Conservation (phyloP, 2,888 invertebrate species). For the Leptothorax acervorum region DNA sequence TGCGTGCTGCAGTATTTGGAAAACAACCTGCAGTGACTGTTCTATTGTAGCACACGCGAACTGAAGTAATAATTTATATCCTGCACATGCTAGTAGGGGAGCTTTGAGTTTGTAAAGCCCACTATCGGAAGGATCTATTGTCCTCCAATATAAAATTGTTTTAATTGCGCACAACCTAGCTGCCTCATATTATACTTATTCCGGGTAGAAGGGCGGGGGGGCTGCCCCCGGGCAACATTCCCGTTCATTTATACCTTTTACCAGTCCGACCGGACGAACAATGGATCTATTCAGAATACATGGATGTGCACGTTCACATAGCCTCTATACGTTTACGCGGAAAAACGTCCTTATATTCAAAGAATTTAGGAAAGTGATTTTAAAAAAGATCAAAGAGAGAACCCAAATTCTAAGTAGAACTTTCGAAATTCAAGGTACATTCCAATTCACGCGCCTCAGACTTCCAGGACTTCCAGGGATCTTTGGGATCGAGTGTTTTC, state of each 20-base stretch:
- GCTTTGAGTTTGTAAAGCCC: neutral
- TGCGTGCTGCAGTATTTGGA: neutral
- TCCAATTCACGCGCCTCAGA: neutral
- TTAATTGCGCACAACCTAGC: neutral
- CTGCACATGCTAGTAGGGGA: neutral
- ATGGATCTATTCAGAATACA: neutral
- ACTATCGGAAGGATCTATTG: neutral
- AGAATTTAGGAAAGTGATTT: neutral
- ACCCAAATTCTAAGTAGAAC: neutral
- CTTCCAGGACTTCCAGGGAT: too few species aligned
- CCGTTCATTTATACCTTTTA: neutral
- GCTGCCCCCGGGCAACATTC: neutral
- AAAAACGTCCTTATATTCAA: neutral
- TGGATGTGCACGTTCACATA: neutral
- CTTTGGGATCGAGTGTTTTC: conserved; percentile 5
- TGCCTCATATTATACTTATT: neutral
- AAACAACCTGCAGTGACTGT: conserved; percentile 11
- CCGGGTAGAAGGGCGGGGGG: neutral
- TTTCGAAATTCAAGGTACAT: neutral
- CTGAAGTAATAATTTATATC: neutral
- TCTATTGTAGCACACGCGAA: neutral
- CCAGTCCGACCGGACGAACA: neutral
- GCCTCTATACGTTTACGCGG: neutral
- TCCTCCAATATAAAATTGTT: neutral
- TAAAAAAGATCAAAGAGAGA: neutral